Base-by-base conservation (phyloP, 2,113 vertebrate genomes). In the Motacilla tschutschensis region DNA sequence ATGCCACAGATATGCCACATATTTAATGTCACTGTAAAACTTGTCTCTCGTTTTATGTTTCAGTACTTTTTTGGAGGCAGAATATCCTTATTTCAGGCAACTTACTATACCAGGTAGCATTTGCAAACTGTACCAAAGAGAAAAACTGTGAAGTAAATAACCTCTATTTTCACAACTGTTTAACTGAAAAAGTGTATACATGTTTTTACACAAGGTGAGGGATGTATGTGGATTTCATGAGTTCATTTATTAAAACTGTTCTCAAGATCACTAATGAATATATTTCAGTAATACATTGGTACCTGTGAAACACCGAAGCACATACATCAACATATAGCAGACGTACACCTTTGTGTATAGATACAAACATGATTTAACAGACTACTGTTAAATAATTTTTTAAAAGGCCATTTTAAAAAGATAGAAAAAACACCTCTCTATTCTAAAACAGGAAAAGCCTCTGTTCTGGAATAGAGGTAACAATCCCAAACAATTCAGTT, bases 301-400 rank as follows among this genome's bases (percentile, higher is more conserved):
- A 83, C 17, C 31, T 64, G 29, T 24, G 20, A 78, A 72, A 40
- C 13, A 77, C 21, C 24, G 44, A 75, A 71, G 35, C 14, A 29
- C 1, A 0, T 17, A 31, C 10, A 76, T 28, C 18, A 26, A 15
- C 31, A 46, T 5, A 21, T 0, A 81, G 25, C 8, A 48, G 9
- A 46, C 0, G 1, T 18, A 47, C 21, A 35, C 7, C 9, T 60
- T 60, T n/a, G 14, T 17, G 21, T 17, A 43, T 2, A 59, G 44
- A 18, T 12, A 38, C 9, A 91, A 79, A 60, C 0, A 1, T 41
- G 70, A 75, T 60, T 79, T 75, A 51, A 60, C 17, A 57, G 16
- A 38, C 6, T 38, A n/a, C 0, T 28, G 4, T 15, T 38, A 41
- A 51, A 4, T 0, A 2, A 16, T 44, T 70, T 78, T 78, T 29